Evolutionary conservation across 2,888 invertebrate genomes (phyloP), one percentile per base, ranked within the genome.

Genomic region (Amphipoea oculea): DNA sequence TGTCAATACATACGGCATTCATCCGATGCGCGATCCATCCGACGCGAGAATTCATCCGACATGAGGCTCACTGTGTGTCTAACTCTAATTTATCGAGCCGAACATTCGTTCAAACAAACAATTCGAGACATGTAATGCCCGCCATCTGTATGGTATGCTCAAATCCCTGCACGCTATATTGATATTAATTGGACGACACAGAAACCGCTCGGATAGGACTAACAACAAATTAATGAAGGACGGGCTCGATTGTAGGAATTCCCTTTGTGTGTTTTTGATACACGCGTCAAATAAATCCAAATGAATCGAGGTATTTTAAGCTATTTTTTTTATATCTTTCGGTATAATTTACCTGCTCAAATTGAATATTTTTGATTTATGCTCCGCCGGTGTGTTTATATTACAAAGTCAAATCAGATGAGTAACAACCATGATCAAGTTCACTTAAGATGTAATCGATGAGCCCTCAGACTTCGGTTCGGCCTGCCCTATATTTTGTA

Each of bases 101-200:
- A 85, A 74, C 78, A 85, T 83, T 88, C 83, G 83, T 86, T 84
- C 79, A 79, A 79, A 82, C 85, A 81, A 88, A 86, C 83, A 86
- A 86, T 77, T 82, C 81, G 81, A 86, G 86, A 86, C 73, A 81
- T 79, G 84, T 86, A 84, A 87, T 84, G 84, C 81, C 81, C 85
- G 82, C 86, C 87, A 89, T 84, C 81, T 88, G 89, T 86, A 89
- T 78, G 90, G 91, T 88, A 91, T 90, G 90, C 88, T 91, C 89
- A 90, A 91, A 93, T 93, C 93, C 91, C 89, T 87, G 89, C 90
- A 81, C 89, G 89, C 88, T 92, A 92, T 93, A 95, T 94, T 95
- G 94, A 94, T 95, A 95, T 94, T 95, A 96, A 95, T 95, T 95
- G 94, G 92, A 91, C 90, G 92, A 93, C 92, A 93, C 90, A 92